phyloP scores from a whole-genome alignment of 2,797 vertebrate species.

The Carapus acus region DNA sequence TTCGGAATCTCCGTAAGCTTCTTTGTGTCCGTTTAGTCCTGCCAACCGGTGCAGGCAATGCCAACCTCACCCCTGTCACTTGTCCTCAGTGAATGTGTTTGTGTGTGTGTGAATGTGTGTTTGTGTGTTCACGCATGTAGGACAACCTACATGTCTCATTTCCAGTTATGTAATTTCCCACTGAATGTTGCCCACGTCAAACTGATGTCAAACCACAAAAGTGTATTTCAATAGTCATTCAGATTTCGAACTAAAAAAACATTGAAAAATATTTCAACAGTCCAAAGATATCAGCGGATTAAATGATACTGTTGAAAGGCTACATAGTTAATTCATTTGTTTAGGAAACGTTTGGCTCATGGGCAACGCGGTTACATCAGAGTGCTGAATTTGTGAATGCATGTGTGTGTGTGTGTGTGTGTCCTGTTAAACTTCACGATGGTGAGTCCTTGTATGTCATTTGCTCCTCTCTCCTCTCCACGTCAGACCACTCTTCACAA shows the following conservation, averaged over 20 bases:
- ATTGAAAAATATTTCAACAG: too few relatives aligned
- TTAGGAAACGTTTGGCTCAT: too few relatives aligned
- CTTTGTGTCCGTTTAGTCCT: conserved; percentile 5
- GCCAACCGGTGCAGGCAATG: conserved; percentile 39
- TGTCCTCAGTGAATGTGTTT: conserved; percentile 27
- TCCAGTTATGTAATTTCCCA: too few relatives aligned
- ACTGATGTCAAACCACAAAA: conserved; percentile 47
- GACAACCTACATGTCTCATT: too few relatives aligned
- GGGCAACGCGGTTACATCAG: not conserved
- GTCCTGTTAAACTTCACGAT: conserved; percentile 36
- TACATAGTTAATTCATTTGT: too few relatives aligned
- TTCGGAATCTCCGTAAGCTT: conserved; percentile 8
- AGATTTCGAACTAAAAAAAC: too few relatives aligned
- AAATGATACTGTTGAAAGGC: too few relatives aligned
- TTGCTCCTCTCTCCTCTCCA: conserved; percentile 26
- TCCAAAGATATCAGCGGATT: too few relatives aligned
- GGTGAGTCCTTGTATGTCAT: conserved; percentile 40
- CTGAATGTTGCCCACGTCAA: conserved; percentile 55
- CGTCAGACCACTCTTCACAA: conserved; percentile 33
- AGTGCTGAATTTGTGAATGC: conserved; percentile 51
- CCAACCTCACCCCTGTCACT: conserved; percentile 46
- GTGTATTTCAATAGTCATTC: too few relatives aligned
- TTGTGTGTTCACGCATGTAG: conserved; percentile 35
- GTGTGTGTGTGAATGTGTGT: conserved; percentile 15
- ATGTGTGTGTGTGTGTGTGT: conserved; percentile 39